Conservation (phyloP, 1,140 invertebrate genomes). For the Trichoplusia ni region DNA sequence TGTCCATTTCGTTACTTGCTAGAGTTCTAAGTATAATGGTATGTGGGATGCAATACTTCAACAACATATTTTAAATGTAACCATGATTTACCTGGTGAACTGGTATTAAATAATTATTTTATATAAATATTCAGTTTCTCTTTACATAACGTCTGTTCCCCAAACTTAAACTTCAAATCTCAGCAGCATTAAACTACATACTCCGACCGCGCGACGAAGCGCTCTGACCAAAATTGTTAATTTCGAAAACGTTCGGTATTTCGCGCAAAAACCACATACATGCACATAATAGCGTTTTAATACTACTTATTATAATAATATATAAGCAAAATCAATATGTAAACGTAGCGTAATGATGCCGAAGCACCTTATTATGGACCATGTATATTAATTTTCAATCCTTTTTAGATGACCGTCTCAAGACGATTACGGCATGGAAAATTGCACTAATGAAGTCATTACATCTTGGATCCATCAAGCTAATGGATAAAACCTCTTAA, state of each 20-base stretch:
- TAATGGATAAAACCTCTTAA: slow-evolving; percentile 67
- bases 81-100: no score
- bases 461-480: slow-evolving; percentile 45
- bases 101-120: no score
- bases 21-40: no score
- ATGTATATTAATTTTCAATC: slow-evolving; percentile 53
- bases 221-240: not conserved
- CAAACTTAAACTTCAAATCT: no score
- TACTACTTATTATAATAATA: not conserved
- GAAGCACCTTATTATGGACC: not conserved
- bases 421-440: slow-evolving; percentile 45
- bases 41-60: no score
- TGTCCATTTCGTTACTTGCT: no score
- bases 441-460: slow-evolving; percentile 55
- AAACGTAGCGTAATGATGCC: slow-evolving; percentile 3
- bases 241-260: not conserved
- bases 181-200: no score
- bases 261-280: not conserved
- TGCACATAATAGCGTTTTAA: not conserved
- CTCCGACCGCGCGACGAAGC: no score
- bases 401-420: slow-evolving; percentile 35
- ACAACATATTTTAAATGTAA: no score
- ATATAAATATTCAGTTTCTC: no score
- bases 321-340: slow-evolving; percentile 13
- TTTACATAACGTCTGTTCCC: no score